Conservation (phyloP, 2,888 invertebrate species). For the Campoletis raptor region DNA sequence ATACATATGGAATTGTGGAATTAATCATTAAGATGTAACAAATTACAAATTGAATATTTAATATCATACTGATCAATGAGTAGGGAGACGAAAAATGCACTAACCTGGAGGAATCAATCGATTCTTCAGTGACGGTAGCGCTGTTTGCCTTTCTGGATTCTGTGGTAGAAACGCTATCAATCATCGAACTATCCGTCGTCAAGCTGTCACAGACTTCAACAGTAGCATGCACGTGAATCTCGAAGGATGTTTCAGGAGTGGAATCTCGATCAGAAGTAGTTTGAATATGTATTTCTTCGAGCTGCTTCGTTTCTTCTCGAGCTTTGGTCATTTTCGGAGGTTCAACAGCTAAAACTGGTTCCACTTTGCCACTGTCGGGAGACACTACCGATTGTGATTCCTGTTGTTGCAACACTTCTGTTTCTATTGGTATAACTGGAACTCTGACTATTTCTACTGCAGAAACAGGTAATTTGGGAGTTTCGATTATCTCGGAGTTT, state of each 20-base stretch:
- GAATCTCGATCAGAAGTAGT: slow-evolving; percentile 73
- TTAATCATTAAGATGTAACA: background rate
- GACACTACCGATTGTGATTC: background rate
- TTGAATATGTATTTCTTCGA: slow-evolving; percentile 26
- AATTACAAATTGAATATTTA: background rate
- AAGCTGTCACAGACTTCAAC: slow-evolving; percentile 79
- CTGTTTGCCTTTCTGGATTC: slow-evolving; percentile 70
- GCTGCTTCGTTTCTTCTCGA: slow-evolving; percentile 55
- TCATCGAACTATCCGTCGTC: slow-evolving; percentile 72
- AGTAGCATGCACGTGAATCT: slow-evolving; percentile 80
- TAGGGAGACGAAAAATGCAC: background rate
- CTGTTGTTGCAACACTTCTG: slow-evolving; percentile 58
- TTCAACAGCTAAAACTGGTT: slow-evolving; percentile 1
- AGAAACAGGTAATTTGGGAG: background rate
- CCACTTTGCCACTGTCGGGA: background rate
- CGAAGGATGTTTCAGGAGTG: slow-evolving; percentile 77
- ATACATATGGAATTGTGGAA: background rate
- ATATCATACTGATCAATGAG: background rate
- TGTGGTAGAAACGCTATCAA: slow-evolving; percentile 63
- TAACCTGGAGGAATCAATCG: slow-evolving; percentile 40
- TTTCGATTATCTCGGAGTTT: background rate
- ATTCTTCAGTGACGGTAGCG: slow-evolving; percentile 70
- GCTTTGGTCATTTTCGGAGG: background rate
- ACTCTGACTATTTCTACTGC: background rate
- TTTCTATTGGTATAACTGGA: slow-evolving; percentile 70